These are phyloP conservation scores for Sesia apiformis DNA, from an alignment of 2,888 invertebrate genomes.

Conservation along the genomic window DNA sequence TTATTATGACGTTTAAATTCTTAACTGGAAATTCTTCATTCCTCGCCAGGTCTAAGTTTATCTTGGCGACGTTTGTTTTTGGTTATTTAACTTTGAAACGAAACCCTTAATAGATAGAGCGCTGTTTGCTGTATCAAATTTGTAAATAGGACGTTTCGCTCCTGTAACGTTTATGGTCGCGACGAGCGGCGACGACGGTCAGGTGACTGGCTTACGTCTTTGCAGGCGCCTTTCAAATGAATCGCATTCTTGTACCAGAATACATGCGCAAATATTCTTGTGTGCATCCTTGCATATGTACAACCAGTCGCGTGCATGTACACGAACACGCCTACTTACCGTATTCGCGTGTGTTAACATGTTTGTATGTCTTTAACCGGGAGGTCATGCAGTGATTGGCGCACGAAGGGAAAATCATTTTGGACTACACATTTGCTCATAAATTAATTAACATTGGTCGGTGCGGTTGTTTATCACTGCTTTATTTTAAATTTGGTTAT, in stretches of 20 bases:
- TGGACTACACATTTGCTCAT: slow-evolving; percentile 25
- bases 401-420: slow-evolving; percentile 19
- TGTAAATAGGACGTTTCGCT: slow-evolving; percentile 12
- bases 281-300: slow-evolving; percentile 37
- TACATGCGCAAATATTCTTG: slow-evolving; percentile 24
- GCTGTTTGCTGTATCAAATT: neutral
- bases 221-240: slow-evolving; percentile 47
- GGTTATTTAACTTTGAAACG: neutral
- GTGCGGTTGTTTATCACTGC: slow-evolving; percentile 19
- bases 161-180: slow-evolving; percentile 13
- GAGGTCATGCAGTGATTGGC: slow-evolving; percentile 59
- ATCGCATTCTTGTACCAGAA: slow-evolving; percentile 39
- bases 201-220: slow-evolving; percentile 55
- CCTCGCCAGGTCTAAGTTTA: slow-evolving; percentile 11
- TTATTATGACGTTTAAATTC: slow-evolving; percentile 18
- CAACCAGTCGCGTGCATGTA: slow-evolving; percentile 35
- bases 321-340: slow-evolving; percentile 52
- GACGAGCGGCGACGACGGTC: slow-evolving; percentile 30
- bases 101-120: neutral
- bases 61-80: neutral
- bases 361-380: slow-evolving; percentile 39
- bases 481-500: slow-evolving; percentile 19
- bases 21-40: slow-evolving; percentile 38
- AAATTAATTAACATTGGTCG: slow-evolving; percentile 32
- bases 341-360: slow-evolving; percentile 26